phyloP scores from a whole-genome alignment of 2,888 invertebrate genomes.

The Noctua janthina region DNA sequence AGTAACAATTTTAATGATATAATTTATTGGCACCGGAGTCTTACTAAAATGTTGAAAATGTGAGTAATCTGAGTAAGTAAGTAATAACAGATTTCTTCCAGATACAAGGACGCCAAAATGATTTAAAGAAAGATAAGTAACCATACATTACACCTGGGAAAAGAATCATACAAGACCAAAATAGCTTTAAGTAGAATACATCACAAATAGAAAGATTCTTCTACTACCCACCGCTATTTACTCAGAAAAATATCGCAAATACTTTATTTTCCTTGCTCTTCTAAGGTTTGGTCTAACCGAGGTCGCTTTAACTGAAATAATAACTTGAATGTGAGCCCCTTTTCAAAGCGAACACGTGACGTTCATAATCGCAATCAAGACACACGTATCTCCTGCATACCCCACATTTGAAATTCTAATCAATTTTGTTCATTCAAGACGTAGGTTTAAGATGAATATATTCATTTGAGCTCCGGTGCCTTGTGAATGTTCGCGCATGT shows the following conservation, averaged over 20 bases:
- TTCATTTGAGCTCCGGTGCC: slow-evolving; percentile 65
- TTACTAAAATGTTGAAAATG: slow-evolving; percentile 29
- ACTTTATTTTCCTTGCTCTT: slow-evolving; percentile 11
- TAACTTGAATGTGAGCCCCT: slow-evolving; percentile 23
- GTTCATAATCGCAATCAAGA: slow-evolving; percentile 55
- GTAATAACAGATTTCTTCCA: slow-evolving; percentile 48
- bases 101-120: slow-evolving; percentile 29
- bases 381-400: slow-evolving; percentile 42
- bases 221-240: slow-evolving; percentile 4
- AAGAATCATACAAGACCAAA: slow-evolving; percentile 10
- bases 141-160: slow-evolving; percentile 23
- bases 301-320: slow-evolving; percentile 32
- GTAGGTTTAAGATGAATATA: slow-evolving; percentile 52
- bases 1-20: slow-evolving; percentile 11
- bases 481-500: slow-evolving; percentile 38
- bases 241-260: neutral
- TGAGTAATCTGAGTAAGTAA: slow-evolving; percentile 39
- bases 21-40: slow-evolving; percentile 63
- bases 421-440: slow-evolving; percentile 52
- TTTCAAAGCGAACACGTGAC: slow-evolving; percentile 36
- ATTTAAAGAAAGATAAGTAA: slow-evolving; percentile 56
- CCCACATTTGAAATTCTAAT: slow-evolving; percentile 57
- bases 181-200: slow-evolving; percentile 28
- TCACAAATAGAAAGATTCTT: slow-evolving; percentile 8
- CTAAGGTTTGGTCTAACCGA: slow-evolving; percentile 18